These are phyloP conservation scores for Nannobrachium achirus DNA, from an alignment of 2,113 vertebrate species.

Conservation along the genomic window DNA sequence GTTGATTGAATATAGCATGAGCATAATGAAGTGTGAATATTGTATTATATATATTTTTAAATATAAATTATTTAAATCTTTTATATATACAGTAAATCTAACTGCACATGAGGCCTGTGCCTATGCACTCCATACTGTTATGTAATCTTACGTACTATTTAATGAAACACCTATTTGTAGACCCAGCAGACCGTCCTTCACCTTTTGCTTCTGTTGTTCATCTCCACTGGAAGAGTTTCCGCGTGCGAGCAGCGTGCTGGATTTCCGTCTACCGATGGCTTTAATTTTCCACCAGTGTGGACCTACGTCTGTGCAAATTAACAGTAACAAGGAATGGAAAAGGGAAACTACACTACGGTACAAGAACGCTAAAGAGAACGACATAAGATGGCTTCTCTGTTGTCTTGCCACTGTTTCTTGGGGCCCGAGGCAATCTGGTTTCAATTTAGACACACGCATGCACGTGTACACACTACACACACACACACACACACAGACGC, in stretches of 20 bases:
- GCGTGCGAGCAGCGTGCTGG: conserved; percentile 11
- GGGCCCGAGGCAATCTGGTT: conserved; percentile 44
- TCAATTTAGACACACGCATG: conserved; percentile 40
- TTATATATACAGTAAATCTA: no score
- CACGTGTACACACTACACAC: conserved; percentile 7
- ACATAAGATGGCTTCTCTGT: conserved; percentile 25
- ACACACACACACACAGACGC: conserved; percentile 1
- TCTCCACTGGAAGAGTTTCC: conserved; percentile 31
- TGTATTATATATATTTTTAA: no score
- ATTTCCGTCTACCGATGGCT: conserved; percentile 15
- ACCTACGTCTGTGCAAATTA: conserved; percentile 29
- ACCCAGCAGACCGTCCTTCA: conserved; percentile 20
- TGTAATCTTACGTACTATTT: background rate
- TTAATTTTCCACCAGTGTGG: conserved; percentile 31
- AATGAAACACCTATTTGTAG: background rate
- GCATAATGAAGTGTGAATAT: no score
- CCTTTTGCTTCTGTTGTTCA: background rate
- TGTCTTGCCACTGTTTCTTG: conserved; percentile 36
- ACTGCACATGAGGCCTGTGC: background rate
- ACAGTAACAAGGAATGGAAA: conserved; percentile 29
- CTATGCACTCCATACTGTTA: background rate
- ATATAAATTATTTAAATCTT: no score
- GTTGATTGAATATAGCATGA: background rate
- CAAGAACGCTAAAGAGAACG: conserved; percentile 9
- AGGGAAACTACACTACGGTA: conserved; percentile 16